phyloP scores from a whole-genome alignment of 2,797 vertebrate species.

The Sebastolobus alascanus region DNA sequence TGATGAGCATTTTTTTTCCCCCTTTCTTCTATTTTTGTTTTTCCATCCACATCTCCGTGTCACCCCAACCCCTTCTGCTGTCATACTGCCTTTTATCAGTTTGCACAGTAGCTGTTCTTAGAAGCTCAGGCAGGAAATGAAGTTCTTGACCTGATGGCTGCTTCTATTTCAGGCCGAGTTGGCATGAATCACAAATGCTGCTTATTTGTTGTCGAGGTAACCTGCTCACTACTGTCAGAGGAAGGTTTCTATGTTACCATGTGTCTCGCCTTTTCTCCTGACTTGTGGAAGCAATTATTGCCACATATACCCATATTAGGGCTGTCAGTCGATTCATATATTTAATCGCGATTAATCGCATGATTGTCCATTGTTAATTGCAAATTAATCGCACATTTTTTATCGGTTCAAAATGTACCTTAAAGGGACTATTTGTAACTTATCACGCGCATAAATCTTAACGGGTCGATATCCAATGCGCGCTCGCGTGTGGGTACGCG shows the following conservation, averaged over 20 bases:
- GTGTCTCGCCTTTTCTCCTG: constrained; percentile 2
- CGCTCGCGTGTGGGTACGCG: too few species aligned
- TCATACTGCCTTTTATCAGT: constrained; percentile 64
- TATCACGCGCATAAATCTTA: too few species aligned
- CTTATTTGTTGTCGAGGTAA: constrained; percentile 55
- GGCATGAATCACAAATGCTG: constrained; percentile 64
- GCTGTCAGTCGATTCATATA: too few species aligned
- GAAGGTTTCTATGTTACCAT: constrained; percentile 8
- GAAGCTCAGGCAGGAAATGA: constrained; percentile 70
- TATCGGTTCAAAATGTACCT: too few species aligned
- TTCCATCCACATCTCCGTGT: constrained; percentile 17
- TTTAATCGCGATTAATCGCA: too few species aligned
- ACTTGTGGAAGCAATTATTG: background rate
- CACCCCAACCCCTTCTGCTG: constrained; percentile 50
- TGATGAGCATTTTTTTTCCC: background rate
- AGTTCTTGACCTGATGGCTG: constrained; percentile 71
- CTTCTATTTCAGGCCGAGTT: constrained; percentile 72
- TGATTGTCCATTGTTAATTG: too few species aligned
- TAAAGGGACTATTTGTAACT: too few species aligned
- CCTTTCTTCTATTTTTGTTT: constrained; percentile 53
- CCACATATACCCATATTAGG: background rate
- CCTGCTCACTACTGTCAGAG: constrained; percentile 39
- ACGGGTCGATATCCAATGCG: too few species aligned
- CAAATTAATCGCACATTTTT: too few species aligned
- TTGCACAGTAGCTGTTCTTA: constrained; percentile 59